phyloP scores from a whole-genome alignment of 2,888 invertebrate genomes.

The Microdon myrmicae region DNA sequence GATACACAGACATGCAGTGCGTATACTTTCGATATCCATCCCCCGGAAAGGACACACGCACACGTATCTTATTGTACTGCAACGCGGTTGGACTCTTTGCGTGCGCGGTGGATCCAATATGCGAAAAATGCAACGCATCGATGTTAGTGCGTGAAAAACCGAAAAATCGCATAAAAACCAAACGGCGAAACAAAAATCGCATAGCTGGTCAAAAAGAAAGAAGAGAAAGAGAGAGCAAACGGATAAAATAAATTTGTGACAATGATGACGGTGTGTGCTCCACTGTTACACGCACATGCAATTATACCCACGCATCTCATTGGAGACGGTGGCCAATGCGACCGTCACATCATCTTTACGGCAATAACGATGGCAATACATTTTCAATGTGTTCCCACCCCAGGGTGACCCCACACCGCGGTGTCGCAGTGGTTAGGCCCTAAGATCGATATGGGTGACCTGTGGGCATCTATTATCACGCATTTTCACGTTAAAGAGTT shows the following conservation, averaged over 20 bases:
- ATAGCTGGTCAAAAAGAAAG: conserved; percentile 38
- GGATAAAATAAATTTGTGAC: conserved; percentile 52
- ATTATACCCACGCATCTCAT: conserved; percentile 50
- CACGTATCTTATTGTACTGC: conserved; percentile 34
- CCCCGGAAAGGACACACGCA: conserved; percentile 36
- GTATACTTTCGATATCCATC: conserved; percentile 31
- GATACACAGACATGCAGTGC: conserved; percentile 29
- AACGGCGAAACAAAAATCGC: conserved; percentile 47
- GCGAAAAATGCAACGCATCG: conserved; percentile 51
- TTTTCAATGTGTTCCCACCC: background rate
- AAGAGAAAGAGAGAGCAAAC: conserved; percentile 38
- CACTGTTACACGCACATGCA: conserved; percentile 53
- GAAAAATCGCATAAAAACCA: conserved; percentile 47
- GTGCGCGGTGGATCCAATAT: too few species aligned
- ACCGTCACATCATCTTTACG: conserved; percentile 22
- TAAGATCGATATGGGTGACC: conserved; percentile 44
- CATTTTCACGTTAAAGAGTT: background rate
- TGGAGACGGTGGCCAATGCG: conserved; percentile 35
- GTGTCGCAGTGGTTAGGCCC: too few species aligned
- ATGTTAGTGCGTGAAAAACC: conserved; percentile 52
- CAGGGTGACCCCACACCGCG: conserved; percentile 17
- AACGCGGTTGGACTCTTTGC: too few species aligned
- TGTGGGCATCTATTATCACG: conserved; percentile 19
- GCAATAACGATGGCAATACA: background rate
- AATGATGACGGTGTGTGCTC: conserved; percentile 51